phyloP scores from a whole-genome alignment of 1,140 invertebrate species.

The Drosophila watanabei region DNA sequence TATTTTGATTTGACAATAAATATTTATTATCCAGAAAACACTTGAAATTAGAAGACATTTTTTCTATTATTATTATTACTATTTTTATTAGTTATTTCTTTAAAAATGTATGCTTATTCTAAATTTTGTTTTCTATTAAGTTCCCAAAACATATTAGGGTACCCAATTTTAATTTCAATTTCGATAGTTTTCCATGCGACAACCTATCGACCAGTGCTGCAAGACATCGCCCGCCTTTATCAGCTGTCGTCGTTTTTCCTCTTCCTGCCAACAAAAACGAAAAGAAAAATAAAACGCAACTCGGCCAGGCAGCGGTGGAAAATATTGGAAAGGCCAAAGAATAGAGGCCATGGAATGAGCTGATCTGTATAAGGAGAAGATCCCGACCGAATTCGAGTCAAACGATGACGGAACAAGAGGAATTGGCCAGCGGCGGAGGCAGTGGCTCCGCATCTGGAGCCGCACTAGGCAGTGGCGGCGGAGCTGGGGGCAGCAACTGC shows the following conservation, averaged over 20 bases:
- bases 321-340: background rate
- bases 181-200: background rate
- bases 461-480: constrained; percentile 24
- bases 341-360: constrained; percentile 31
- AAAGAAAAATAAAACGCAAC: constrained; percentile 33
- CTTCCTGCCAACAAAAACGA: constrained; percentile 24
- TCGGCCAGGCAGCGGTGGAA: constrained; percentile 15
- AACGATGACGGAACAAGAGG: constrained; percentile 50
- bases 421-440: constrained; percentile 51
- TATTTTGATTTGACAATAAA: no score
- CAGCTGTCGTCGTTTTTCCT: constrained; percentile 49
- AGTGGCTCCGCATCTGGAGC: constrained; percentile 5
- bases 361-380: background rate
- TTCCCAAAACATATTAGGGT: background rate
- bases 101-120: no score
- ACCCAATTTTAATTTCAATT: background rate
- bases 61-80: no score
- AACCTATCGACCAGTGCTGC: constrained; percentile 10
- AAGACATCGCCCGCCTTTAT: constrained; percentile 14
- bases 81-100: no score
- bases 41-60: no score
- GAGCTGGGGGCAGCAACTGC: constrained; percentile 82
- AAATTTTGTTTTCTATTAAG: background rate
- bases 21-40: no score
- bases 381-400: constrained; percentile 6